Evolutionary conservation across 2,888 invertebrate species (phyloP), one percentile per base, ranked within the genome.

Genomic region (Leucophora obtusa): DNA sequence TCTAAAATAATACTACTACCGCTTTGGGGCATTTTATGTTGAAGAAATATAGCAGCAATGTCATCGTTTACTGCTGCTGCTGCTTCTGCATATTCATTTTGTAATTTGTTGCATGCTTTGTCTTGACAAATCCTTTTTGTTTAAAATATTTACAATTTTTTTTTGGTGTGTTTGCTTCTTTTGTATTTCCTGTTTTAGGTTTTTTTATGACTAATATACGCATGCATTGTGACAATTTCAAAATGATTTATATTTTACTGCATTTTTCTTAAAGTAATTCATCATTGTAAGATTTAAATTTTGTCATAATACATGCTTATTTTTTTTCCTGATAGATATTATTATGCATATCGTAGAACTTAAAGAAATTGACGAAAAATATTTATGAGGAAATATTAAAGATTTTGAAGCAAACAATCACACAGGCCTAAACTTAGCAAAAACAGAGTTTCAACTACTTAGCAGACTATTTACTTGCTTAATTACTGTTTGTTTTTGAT

Each of bases 201-300:
- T 69, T 63, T 69, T 63, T 38, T 51, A 76, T 63, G 69, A 70
- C 63, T 76, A 70, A 76, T 70, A 43, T 51, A 76, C 69, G 63
- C 76, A 69, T 28, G 33, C 17, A 63, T 63, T 69, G 76, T 63
- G 63, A 62, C 69, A 66, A 66, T 73, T n/a, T n/a, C 43, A 50
- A 70, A 63, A 76, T 70, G 69, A 70, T 76, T 76, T 76, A 76
- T 76, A 70, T 76, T 63, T 58, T 70, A 63, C 56, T 69, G 69
- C 76, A 51, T 76, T 58, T 51, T 66, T 43, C 28, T 17, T n/a
- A 70, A 58, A 58, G 69, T 69, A 70, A 76, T 76, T 66, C 18
- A 76, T 76, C 76, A 76, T 76, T 70, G 63, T 58, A 35, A 76
- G 63, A 28, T 70, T 69, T 62, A 50, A 62, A 50, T 75, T 75